A percentile compares a stretch with the other conserved stretches of the same genome.
phyloP scores from a whole-genome alignment of 1,140 invertebrate species.

The Bombus vancouverensis region DNA sequence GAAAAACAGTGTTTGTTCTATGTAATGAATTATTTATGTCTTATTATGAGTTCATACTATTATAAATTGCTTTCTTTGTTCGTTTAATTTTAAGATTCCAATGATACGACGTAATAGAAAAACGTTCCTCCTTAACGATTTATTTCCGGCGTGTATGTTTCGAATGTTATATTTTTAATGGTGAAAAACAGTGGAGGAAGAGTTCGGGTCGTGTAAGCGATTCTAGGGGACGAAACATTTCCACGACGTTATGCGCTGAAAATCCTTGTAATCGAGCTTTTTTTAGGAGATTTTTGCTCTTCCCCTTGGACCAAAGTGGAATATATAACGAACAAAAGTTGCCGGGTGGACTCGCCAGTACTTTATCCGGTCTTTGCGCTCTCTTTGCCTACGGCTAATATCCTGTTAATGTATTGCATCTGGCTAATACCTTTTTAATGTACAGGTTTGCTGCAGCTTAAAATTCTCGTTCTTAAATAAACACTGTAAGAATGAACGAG shows the following conservation, averaged over 20 bases:
- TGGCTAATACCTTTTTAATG: slow-evolving; percentile 48
- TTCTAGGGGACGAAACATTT: neutral
- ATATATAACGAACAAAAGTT: slow-evolving; percentile 25
- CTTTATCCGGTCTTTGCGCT: slow-evolving; percentile 1
- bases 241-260: neutral
- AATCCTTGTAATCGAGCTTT: slow-evolving; percentile 18
- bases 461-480: neutral
- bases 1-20: neutral
- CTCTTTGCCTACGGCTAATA: slow-evolving; percentile 32
- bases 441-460: slow-evolving; percentile 33
- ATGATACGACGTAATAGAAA: no score
- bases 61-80: neutral
- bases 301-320: neutral
- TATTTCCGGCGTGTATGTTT: neutral
- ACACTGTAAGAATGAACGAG: neutral
- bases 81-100: neutral
- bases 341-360: neutral
- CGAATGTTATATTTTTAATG: neutral
- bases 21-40: neutral
- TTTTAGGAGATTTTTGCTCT: slow-evolving; percentile 7
- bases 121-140: neutral
- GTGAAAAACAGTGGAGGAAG: no score
- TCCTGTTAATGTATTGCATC: slow-evolving; percentile 36
- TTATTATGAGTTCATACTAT: neutral
- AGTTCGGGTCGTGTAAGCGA: neutral